Evolutionary conservation across 2,888 invertebrate genomes (phyloP), one percentile per base, ranked within the genome.

Genomic region (Drymonia ruficornis): DNA sequence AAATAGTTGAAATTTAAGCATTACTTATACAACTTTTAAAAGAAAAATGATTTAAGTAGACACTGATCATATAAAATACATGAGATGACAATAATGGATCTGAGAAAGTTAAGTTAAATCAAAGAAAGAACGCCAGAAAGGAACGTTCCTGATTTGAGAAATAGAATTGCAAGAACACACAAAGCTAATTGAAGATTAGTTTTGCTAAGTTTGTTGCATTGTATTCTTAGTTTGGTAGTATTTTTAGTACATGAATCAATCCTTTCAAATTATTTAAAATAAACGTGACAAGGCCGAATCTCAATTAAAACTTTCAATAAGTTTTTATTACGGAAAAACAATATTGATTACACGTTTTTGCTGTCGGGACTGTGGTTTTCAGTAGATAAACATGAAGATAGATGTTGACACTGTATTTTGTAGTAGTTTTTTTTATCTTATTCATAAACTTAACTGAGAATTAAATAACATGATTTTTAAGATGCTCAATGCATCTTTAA

Each of bases 301-400:
- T 49, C 43, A 60, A 67, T 55, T 53, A 48, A n/a, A 54, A 73
- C 68, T 63, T 65, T 70, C 69, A 65, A 67, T 55, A 51, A 52
- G 53, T 70, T 75, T 74, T 73, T 71, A 68, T 59, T 58, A 59
- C 68, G 67, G 74, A 75, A 74, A 72, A 67, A 67, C 58, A 56
- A 63, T 74, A 70, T 70, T 67, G 56, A 68, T 71, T 75, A 55
- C 64, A 48, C 47, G 56, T 70, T 62, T 55, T 52, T 59, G 59
- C 61, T 49, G 55, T 62, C 56, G 65, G 48, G 58, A 58, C 47
- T 46, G 47, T 15, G 46, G 50, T 48, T 49, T 54, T 50, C 31
- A 46, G 43, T 46, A 34, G 50, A 50, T 36, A 15, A 46, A 45
- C 34, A 34, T 6, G 28, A 42, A n/a, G 34, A 47, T 47, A n/a